A percentile compares a stretch with the other conserved stretches of the same genome.
These are phyloP conservation scores for Chymomyza fuscimana DNA, from an alignment of 2,888 invertebrate species.

Conservation along the genomic window DNA sequence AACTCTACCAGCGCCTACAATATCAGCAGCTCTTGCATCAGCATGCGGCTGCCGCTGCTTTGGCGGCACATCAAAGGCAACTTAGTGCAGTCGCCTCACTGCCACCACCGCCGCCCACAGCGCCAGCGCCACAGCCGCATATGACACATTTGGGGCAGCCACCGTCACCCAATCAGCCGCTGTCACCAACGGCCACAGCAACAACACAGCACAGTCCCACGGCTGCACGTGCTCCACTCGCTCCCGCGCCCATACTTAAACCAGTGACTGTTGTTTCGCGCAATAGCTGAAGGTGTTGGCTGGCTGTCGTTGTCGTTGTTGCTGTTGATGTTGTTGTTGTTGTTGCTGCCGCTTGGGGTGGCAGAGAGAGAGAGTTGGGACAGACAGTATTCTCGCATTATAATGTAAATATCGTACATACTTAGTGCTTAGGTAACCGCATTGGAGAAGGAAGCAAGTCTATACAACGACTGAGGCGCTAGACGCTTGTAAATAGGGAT, in stretches of 20 bases:
- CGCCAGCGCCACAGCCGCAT: constrained; percentile 72
- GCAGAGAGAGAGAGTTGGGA: not conserved
- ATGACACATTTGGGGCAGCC: constrained; percentile 75
- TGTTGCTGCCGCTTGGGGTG: not conserved
- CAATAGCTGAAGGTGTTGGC: constrained; percentile 80
- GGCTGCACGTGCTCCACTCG: not conserved
- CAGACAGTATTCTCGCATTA: constrained; percentile 9
- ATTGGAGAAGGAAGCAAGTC: not conserved
- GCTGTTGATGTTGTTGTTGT: not conserved
- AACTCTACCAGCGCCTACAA: constrained; percentile 80
- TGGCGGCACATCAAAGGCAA: constrained; percentile 79
- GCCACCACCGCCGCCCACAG: constrained; percentile 52
- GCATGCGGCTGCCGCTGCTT: constrained; percentile 78
- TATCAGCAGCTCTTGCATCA: constrained; percentile 80
- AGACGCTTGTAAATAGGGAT: constrained; percentile 51
- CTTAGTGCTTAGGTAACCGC: not conserved
- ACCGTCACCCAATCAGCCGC: constrained; percentile 49
- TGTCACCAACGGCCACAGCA: constrained; percentile 17
- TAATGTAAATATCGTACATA: constrained; percentile 7
- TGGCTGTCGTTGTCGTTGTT: not conserved
- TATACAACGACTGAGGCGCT: constrained; percentile 60
- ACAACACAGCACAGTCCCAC: constrained; percentile 24
- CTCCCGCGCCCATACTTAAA: constrained; percentile 67
- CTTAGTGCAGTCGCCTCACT: constrained; percentile 66
- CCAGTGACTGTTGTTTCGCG: constrained; percentile 82